Percentiles rank a stretch among this genome's conserved stretches.
phyloP scores from a whole-genome alignment of 2,113 vertebrate species.

The Balaenoptera acutorostrata region DNA sequence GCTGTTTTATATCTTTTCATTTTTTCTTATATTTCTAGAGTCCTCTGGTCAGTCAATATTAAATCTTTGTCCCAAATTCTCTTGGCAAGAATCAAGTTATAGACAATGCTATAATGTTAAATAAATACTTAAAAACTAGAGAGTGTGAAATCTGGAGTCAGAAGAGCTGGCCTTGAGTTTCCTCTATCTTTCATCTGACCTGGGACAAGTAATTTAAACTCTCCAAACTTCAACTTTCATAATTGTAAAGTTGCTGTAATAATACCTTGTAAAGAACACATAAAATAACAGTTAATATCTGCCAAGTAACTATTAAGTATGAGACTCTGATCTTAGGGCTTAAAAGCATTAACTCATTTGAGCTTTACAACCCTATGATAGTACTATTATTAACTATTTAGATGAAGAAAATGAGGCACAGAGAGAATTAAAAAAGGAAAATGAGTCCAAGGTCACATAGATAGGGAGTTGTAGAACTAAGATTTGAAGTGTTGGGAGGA shows the following conservation, averaged over 20 bases:
- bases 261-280: background rate
- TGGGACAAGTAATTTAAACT: slow-evolving; percentile 31
- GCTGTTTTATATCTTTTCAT: background rate
- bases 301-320: background rate
- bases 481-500: background rate
- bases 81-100: slow-evolving; percentile 1
- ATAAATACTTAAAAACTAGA: background rate
- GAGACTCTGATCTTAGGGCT: background rate
- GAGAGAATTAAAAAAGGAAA: background rate
- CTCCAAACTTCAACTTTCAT: slow-evolving; percentile 36
- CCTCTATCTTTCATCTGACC: background rate
- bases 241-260: background rate
- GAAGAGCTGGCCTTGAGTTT: background rate
- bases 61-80: background rate
- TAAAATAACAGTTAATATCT: slow-evolving; percentile 7
- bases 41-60: background rate
- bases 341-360: background rate
- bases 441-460: background rate
- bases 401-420: background rate
- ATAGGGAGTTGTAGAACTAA: background rate
- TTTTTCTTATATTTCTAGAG: background rate
- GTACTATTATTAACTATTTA: background rate
- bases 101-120: background rate
- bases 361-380: background rate
- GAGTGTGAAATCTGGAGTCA: background rate